A percentile compares a stretch with the other conserved stretches of the same genome.
phyloP scores from a whole-genome alignment of 2,797 vertebrate genomes.

The Aselliscus stoliczkanus region DNA sequence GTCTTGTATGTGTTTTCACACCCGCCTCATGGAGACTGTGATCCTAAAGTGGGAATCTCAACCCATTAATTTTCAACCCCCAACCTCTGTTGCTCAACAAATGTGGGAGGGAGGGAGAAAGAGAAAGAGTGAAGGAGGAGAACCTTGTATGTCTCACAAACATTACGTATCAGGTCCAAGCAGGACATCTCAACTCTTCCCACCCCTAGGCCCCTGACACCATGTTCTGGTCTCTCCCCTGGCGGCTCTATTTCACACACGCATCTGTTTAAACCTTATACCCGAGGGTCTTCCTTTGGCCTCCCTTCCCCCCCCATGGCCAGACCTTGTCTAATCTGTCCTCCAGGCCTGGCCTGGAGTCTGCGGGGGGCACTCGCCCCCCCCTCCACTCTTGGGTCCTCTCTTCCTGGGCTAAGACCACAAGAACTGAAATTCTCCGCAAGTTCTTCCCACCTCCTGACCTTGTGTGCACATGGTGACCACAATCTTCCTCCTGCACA shows the following conservation, averaged over 20 bases:
- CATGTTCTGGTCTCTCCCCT: background rate
- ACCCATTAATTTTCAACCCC: background rate
- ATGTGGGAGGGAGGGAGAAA: background rate
- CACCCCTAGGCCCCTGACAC: accelerated
- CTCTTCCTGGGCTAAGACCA: background rate
- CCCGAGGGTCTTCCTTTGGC: background rate
- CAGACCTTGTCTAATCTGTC: background rate
- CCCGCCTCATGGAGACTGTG: background rate
- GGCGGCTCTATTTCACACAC: background rate
- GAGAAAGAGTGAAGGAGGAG: background rate
- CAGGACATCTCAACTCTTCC: background rate
- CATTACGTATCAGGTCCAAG: background rate
- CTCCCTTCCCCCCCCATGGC: background rate
- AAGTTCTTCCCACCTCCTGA: background rate
- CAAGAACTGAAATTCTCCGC: background rate
- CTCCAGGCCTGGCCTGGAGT: background rate
- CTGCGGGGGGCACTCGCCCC: accelerated
- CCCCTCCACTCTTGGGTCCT: accelerated
- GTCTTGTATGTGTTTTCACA: background rate
- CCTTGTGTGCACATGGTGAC: accelerated
- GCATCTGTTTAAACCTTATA: background rate
- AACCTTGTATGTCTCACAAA: background rate
- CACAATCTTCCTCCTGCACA: accelerated
- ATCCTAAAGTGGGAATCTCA: background rate
- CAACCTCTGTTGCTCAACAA: background rate